Evolutionary conservation across 2,888 invertebrate species (phyloP).

Genomic region (Periphyllus acericola): DNA sequence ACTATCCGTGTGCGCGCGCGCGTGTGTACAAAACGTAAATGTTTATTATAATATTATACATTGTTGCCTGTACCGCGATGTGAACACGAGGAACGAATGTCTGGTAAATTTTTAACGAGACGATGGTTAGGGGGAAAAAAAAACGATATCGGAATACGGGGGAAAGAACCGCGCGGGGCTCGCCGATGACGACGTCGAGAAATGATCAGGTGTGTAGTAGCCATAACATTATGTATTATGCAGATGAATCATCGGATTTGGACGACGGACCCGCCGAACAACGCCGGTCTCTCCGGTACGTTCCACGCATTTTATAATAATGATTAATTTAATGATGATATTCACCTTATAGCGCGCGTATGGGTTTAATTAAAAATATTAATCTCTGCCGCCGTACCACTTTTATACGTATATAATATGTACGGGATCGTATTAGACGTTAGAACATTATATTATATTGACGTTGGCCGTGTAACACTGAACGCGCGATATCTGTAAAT

Average conservation of each 20-base stretch:
- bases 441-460: background rate
- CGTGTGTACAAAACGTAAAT: background rate
- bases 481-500: background rate
- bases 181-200: background rate
- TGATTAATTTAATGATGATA: slow-evolving; percentile 25
- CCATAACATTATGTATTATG: background rate
- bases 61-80: too few species aligned
- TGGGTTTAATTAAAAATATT: slow-evolving; percentile 45
- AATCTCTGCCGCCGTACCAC: background rate
- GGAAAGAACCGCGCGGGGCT: background rate
- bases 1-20: background rate
- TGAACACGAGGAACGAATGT: background rate
- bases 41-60: background rate
- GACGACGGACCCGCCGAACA: background rate
- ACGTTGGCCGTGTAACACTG: background rate
- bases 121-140: background rate
- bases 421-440: background rate
- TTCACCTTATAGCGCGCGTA: background rate
- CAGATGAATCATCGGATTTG: slow-evolving; percentile 36
- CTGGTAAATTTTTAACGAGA: slow-evolving; percentile 35
- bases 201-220: slow-evolving; percentile 21
- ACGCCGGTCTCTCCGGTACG: background rate
- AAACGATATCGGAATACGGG: background rate
- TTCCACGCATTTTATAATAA: background rate
- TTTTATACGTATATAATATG: too few species aligned